Evolutionary conservation across 2,797 vertebrate species (phyloP), one percentile per base, ranked within the genome.

Genomic region (Xenopus petersii): DNA sequence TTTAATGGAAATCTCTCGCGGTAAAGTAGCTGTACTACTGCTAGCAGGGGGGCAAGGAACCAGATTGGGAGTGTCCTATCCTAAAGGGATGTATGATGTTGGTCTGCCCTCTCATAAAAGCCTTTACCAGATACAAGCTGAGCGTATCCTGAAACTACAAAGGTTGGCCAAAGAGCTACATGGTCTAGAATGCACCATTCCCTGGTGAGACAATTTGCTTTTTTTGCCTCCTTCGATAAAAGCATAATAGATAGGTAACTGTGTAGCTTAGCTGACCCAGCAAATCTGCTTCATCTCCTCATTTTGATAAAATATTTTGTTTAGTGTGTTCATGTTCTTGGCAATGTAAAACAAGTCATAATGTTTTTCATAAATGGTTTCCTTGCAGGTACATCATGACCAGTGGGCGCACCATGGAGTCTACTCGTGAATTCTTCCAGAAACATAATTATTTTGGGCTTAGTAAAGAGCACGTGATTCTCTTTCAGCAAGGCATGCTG

Each of bases 401-500:
- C 51, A 99, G 97, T 0, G 95, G 96, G 33, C 89, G 95, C 71
- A 99, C 97, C 1, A 96, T 98, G 94, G 91, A 93, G 17, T 89
- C 92, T 24, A 99, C 96, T 1, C 88, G 89, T 82, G 92, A 93
- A 0, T 99, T 95, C 86, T 99, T 99, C 82, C 82, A 83, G 15
- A 88, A 75, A 33, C 93, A 95, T 80, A 87, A 80, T 46, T 94
- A 94, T 83, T 99, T 99, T 79, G 97, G 98, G 51, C 84, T 99
- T 80, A 89, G 89, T 47, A 88, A 94, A 81, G 88, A 91, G 82
- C 92, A 95, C 0, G 80, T 98, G 2, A 77, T 98, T 79, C 95
- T 99, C 84, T 99, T 99, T 75, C 95, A 97, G 86, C 98, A 99
- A 85, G 96, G 97, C 72, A 98, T 99, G 98, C 90, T 99, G 16